Conservation (phyloP, 2,888 invertebrate species). For the Lepidocyrtinus sp. region DNA sequence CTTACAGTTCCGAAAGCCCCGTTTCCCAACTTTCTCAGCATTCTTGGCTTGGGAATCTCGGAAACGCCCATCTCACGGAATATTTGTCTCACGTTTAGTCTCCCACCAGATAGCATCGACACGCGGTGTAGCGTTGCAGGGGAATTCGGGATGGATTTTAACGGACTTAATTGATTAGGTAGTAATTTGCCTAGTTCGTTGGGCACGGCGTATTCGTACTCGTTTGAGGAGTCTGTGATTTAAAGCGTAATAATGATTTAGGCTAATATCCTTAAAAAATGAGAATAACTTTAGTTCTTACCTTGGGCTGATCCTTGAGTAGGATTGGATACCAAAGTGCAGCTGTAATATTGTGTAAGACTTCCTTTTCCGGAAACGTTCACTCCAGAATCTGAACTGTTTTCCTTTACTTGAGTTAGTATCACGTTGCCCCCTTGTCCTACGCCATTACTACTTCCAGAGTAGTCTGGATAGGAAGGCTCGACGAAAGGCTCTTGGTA, state of each 20-base stretch:
- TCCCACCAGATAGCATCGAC: background rate
- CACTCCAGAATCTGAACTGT: conserved; percentile 52
- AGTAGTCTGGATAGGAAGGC: conserved; percentile 59
- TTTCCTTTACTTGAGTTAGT: no score
- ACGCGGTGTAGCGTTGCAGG: conserved; percentile 64
- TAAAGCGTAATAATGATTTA: no score
- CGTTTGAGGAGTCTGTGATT: conserved; percentile 68
- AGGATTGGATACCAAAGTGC: conserved; percentile 69
- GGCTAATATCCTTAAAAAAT: background rate
- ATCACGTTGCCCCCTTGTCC: conserved; percentile 54
- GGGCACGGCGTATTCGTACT: conserved; percentile 69
- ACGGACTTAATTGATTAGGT: conserved; percentile 68
- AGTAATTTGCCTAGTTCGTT: conserved; percentile 69
- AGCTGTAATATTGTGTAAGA: conserved; percentile 70
- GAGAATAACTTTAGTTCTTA: background rate
- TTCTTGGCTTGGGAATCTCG: conserved; percentile 88
- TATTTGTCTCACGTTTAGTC: conserved; percentile 63
- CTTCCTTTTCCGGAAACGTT: conserved; percentile 64
- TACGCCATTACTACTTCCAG: conserved; percentile 48
- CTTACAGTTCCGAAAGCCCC: conserved; percentile 91
- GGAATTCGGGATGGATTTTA: conserved; percentile 68
- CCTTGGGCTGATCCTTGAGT: conserved; percentile 51
- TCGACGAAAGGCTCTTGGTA: conserved; percentile 69
- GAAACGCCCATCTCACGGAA: conserved; percentile 75
- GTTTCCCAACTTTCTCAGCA: conserved; percentile 90